Percentiles rank a stretch among this genome's conserved stretches.
Conservation (phyloP, 2,113 vertebrate genomes). For the Lophius piscatorius region DNA sequence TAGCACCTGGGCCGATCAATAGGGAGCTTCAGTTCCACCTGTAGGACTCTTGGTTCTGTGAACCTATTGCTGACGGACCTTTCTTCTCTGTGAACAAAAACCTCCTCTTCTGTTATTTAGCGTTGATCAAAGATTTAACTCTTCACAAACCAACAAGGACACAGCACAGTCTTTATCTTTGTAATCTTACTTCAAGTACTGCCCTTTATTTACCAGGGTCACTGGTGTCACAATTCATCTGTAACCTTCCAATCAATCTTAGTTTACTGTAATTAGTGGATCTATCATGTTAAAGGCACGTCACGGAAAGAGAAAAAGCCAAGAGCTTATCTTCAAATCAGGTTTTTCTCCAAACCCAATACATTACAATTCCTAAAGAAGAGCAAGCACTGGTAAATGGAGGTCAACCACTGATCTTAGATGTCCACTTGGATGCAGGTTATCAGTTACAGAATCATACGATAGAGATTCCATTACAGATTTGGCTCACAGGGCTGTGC, state of each 20-base stretch:
- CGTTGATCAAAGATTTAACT: slow-evolving; percentile 6
- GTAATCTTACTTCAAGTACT: not conserved
- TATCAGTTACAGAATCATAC: slow-evolving; percentile 54
- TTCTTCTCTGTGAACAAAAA: not conserved
- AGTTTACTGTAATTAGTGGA: slow-evolving; percentile 60
- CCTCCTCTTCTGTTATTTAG: not conserved
- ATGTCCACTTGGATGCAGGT: slow-evolving; percentile 46
- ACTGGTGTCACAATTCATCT: slow-evolving; percentile 12
- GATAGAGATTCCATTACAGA: slow-evolving; percentile 50
- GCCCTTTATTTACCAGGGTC: slow-evolving; percentile 7
- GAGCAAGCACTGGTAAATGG: slow-evolving; percentile 51
- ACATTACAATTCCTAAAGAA: slow-evolving; percentile 47
- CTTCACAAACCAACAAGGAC: not conserved
- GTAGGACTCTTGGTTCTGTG: too few species aligned
- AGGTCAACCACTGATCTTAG: slow-evolving; percentile 66
- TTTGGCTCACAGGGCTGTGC: slow-evolving; percentile 4
- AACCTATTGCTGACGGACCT: too few species aligned
- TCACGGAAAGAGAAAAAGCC: slow-evolving; percentile 23
- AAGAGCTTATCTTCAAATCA: slow-evolving; percentile 66
- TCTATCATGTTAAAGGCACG: slow-evolving; percentile 41
- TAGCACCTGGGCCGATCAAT: too few species aligned
- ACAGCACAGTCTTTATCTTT: too few species aligned
- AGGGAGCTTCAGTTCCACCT: too few species aligned
- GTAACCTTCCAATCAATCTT: slow-evolving; percentile 20
- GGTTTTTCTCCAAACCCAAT: slow-evolving; percentile 48